Base-by-base conservation (phyloP, 2,888 invertebrate genomes). In the Platerodrilus igneus region DNA sequence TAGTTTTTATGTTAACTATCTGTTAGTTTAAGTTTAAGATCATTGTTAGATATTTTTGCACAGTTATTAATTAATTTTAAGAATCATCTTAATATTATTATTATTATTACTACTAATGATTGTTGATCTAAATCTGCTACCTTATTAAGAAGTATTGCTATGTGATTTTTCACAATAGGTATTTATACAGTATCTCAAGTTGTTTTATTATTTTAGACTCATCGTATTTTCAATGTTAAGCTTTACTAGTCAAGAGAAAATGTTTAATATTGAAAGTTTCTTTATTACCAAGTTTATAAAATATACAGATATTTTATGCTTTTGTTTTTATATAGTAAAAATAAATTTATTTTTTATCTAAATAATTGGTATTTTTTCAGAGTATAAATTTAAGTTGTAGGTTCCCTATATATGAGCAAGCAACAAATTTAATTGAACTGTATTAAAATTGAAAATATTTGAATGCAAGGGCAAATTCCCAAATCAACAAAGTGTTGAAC, bases 271-370 rank as follows among this genome's bases (percentile, higher is more conserved):
- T 63, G 59, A 57, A 57, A 45, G 56, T 62, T 63, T 61, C 59
- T 63, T 63, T 62, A 62, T 63, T 59, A 61, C 56, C 48, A 56
- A 60, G 48, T 53, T 53, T 51, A 60, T 61, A 58, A 52, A 55
- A 56, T 51, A 48, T 52, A 52, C 43, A 52, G 42, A 50, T 43
- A 47, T 43, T 50, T 46, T 60, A 57, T 63, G 59, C 63, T 59
- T 63, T 63, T 58, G 60, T 61, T 64, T 65, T 62, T 66, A n/a
- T 62, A 59, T 58, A 58, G 55, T 57, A 58, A 58, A 32, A 66
- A 63, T 63, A 64, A 63, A 64, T 64, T 65, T 65, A 64, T 64
- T 65, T 65, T 65, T 65, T 62, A 62, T 60, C 57, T 50, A 48
- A n/a, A 25, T n/a, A 13, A 15, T 13, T 18, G n/a, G n/a, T n/a